Percentiles rank a stretch among this genome's conserved stretches.
These are phyloP conservation scores for Neotoma lepida DNA, from an alignment of 2,113 vertebrate genomes.

Conservation along the genomic window DNA sequence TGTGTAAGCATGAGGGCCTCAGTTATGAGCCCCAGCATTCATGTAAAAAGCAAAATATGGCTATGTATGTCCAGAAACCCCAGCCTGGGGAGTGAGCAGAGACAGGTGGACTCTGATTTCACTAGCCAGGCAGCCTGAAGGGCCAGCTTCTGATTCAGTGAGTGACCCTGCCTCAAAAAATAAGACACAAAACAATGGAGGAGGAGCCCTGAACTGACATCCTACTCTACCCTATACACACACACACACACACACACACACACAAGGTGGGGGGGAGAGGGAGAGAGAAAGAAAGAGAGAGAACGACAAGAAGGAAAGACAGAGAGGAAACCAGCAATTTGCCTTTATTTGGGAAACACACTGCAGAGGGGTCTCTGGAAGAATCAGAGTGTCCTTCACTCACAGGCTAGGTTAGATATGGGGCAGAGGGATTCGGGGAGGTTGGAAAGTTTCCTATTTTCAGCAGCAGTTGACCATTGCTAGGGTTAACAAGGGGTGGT, in stretches of 20 bases:
- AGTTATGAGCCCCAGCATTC: neutral
- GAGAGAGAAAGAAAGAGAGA: neutral
- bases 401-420: too few species aligned
- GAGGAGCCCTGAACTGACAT: neutral
- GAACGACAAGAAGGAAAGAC: neutral
- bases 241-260: neutral
- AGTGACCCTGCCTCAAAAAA: neutral
- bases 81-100: neutral
- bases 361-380: neutral
- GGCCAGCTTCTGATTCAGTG: neutral
- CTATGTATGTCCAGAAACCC: neutral
- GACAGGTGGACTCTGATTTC: neutral
- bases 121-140: neutral
- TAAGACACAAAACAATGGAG: neutral
- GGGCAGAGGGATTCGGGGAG: neutral
- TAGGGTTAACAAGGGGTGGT: neutral
- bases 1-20: neutral
- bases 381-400: too few species aligned
- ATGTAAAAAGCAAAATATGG: neutral
- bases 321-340: neutral
- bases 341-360: neutral
- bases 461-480: neutral
- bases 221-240: accelerated
- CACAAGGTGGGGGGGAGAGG: neutral
- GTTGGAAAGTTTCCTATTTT: neutral